Conservation (phyloP, 2,888 invertebrate genomes). For the Baronia brevicornis region DNA sequence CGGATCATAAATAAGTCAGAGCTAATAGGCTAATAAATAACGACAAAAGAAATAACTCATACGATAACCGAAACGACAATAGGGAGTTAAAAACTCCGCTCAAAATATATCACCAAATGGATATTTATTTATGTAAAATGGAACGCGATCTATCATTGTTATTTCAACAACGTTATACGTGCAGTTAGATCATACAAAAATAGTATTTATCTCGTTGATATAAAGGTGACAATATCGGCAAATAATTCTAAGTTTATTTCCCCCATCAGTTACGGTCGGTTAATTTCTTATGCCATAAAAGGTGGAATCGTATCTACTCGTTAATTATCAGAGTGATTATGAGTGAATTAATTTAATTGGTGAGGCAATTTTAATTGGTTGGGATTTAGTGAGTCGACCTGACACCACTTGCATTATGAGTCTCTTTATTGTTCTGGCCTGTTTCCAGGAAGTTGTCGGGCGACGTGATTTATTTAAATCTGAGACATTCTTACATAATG, state of each 20-base stretch:
- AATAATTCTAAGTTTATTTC: background rate
- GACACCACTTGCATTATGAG: background rate
- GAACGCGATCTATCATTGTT: slow-evolving; percentile 16
- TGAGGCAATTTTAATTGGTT: slow-evolving; percentile 8
- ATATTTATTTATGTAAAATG: slow-evolving; percentile 20
- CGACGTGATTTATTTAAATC: slow-evolving; percentile 1
- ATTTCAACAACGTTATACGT: slow-evolving; percentile 1
- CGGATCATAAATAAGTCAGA: slow-evolving; percentile 13
- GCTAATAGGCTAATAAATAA: slow-evolving; percentile 16
- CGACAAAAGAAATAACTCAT: slow-evolving; percentile 14
- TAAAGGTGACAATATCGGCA: slow-evolving; percentile 1
- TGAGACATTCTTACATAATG: too few species aligned
- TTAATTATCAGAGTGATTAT: slow-evolving; percentile 9
- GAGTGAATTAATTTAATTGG: slow-evolving; percentile 9
- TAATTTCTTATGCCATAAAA: slow-evolving; percentile 17
- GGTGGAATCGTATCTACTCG: slow-evolving; percentile 21
- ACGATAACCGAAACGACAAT: slow-evolving; percentile 12
- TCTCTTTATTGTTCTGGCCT: slow-evolving; percentile 8
- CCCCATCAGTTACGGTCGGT: slow-evolving; percentile 15
- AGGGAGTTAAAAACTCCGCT: slow-evolving; percentile 15
- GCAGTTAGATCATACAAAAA: background rate
- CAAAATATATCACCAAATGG: slow-evolving; percentile 18
- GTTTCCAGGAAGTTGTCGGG: background rate
- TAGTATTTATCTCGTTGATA: background rate
- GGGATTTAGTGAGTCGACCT: background rate